Evolutionary conservation across 2,113 vertebrate genomes (phyloP).

Genomic region (Ptilorrhoa leucosticta): DNA sequence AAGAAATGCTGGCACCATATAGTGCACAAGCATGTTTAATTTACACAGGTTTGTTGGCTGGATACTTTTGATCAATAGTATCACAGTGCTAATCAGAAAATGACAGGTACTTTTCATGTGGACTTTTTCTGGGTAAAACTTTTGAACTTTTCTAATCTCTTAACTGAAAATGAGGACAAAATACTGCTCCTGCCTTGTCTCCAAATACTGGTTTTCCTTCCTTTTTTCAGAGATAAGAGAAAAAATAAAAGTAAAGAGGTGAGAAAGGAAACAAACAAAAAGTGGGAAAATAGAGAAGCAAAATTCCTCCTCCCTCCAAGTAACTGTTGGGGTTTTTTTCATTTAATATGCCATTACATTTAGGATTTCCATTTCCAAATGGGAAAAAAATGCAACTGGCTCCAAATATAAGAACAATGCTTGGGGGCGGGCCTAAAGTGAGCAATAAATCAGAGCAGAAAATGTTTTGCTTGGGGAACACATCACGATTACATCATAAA

Average conservation of each 20-base stretch:
- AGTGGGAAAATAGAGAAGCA: neutral
- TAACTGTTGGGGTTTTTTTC: neutral
- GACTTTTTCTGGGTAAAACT: neutral
- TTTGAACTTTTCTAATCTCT: neutral
- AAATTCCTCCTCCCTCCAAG: neutral
- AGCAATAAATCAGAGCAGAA: constrained; percentile 32
- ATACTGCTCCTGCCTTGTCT: neutral
- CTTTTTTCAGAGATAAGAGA: neutral
- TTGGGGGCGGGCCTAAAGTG: constrained; percentile 20
- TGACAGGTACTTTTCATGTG: neutral
- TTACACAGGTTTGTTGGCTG: neutral
- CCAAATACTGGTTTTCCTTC: neutral
- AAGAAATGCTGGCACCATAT: neutral
- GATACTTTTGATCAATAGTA: neutral
- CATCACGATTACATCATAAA: constrained; percentile 15
- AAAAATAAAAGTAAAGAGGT: neutral
- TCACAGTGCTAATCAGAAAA: neutral
- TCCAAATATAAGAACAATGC: constrained; percentile 30
- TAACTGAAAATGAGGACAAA: neutral
- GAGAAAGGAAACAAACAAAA: neutral
- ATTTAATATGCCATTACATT: neutral
- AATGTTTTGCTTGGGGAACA: constrained; percentile 1
- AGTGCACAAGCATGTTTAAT: neutral
- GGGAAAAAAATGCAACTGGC: neutral
- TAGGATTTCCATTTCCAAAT: constrained; percentile 27